Percentiles rank a stretch among this genome's conserved stretches.
phyloP scores from a whole-genome alignment of 2,113 vertebrate species.

The Willisornis vidua region DNA sequence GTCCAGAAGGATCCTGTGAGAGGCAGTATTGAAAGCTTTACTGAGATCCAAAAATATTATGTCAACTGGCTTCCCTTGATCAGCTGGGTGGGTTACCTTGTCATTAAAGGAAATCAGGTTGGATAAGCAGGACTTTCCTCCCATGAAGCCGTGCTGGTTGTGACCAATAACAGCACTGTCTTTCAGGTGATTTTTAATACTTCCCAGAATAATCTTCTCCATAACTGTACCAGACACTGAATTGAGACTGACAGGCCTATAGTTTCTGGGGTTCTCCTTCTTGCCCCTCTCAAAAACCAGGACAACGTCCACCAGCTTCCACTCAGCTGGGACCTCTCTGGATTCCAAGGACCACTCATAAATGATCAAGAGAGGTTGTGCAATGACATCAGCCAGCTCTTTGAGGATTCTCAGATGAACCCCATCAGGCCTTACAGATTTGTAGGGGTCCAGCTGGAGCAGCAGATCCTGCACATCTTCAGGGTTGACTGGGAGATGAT shows the following conservation, averaged over 20 bases:
- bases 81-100: neutral
- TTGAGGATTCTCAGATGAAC: neutral
- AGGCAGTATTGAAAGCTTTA: neutral
- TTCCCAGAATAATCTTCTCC: neutral
- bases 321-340: neutral
- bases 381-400: neutral
- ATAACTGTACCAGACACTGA: neutral
- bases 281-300: neutral
- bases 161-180: neutral
- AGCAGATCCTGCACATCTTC: neutral
- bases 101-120: neutral
- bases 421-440: neutral
- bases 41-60: neutral
- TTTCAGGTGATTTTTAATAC: neutral
- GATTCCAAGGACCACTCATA: neutral
- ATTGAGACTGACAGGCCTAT: neutral
- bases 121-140: neutral
- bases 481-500: neutral
- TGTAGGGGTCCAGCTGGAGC: neutral
- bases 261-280: neutral
- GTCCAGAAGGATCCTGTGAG: neutral
- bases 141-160: neutral
- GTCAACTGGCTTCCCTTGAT: neutral
- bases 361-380: neutral
- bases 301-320: neutral